phyloP scores from a whole-genome alignment of 2,888 invertebrate genomes.

The Athalia circularis region DNA sequence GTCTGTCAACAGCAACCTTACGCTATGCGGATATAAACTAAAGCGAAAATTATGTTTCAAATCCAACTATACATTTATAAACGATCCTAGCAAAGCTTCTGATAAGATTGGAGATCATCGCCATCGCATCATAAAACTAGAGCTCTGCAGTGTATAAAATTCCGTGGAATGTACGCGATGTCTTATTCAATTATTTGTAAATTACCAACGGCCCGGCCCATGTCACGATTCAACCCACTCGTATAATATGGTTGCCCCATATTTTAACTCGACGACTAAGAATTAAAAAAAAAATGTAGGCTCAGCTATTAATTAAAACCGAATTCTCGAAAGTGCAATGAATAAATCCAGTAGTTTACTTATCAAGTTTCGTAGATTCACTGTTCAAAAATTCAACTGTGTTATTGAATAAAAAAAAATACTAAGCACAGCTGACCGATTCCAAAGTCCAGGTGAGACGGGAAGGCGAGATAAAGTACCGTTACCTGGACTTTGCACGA shows the following conservation, averaged over 20 bases:
- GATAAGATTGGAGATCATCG: constrained; percentile 24
- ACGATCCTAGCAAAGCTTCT: not conserved
- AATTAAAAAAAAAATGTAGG: too few relatives aligned
- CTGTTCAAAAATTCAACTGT: not conserved
- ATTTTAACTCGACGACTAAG: too few relatives aligned
- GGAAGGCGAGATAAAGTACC: constrained; percentile 36
- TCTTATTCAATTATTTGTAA: constrained; percentile 14
- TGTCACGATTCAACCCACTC: constrained; percentile 34
- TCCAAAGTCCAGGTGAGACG: constrained; percentile 39
- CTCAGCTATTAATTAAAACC: too few relatives aligned
- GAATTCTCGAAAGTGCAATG: too few relatives aligned
- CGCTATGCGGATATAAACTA: not conserved
- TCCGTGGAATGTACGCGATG: not conserved
- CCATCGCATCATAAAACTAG: not conserved
- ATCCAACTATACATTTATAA: not conserved
- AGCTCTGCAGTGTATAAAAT: not conserved
- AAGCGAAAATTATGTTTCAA: not conserved
- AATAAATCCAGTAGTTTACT: too few relatives aligned
- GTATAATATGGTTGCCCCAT: not conserved
- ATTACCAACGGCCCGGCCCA: not conserved
- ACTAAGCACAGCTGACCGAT: constrained; percentile 23
- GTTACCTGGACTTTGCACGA: constrained; percentile 42
- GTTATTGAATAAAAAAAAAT: not conserved
- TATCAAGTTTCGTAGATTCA: too few relatives aligned
- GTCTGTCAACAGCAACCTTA: not conserved